Base-by-base conservation (phyloP, 92 coral and sea anemone species). In the Porites lobata region DNA sequence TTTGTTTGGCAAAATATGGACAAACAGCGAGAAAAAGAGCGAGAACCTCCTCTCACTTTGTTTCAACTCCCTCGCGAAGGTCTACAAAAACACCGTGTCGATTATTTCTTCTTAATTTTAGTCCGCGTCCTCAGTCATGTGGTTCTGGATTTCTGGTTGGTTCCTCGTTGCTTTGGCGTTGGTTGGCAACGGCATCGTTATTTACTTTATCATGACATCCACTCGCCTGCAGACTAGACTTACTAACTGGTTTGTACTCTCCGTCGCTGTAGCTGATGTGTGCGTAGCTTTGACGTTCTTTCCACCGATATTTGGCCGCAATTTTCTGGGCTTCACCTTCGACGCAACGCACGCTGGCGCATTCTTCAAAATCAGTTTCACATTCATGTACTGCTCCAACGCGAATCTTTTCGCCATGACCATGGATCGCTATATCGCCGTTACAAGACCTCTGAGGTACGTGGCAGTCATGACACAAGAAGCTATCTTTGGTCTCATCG, bases 391-490 rank as follows among this genome's bases (percentile, higher is more conserved):
- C 63, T 74, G 78, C 21, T 74, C 78, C n/a, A 74, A 74, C 63
- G 15, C 78, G 38, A 85, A 80, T 47, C 72, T 90, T 6, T 79
- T 77, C 64, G 86, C 77, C 6, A 84, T 90, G 65, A 85, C 90
- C 13, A 3, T 90, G 9, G 93, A 90, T 50, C 86, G 93, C 20
- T 86, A 65, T 61, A 9, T 90, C 18, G 90, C 90, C 9, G 75
- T 90, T 14, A 80, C 85, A n/a, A 85, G 18, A 50, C 72, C 85
- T 2, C 72, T 85, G 17, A 47, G 71, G 74, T 73, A 90, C 26
- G 61, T 69, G 13, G 63, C 22, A 12, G 9, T 65, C 6, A 65
- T 90, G 22, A 90, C 90, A 2, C 57, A 24, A 19, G 20, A 72
- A 8, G 67, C 57, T 12, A 78, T 80, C 38, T 19, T 56, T n/a